Percentiles rank a stretch among this genome's conserved stretches.
Evolutionary conservation across 1,140 invertebrate species (phyloP).

Genomic region (Tetraneura akinire): DNA sequence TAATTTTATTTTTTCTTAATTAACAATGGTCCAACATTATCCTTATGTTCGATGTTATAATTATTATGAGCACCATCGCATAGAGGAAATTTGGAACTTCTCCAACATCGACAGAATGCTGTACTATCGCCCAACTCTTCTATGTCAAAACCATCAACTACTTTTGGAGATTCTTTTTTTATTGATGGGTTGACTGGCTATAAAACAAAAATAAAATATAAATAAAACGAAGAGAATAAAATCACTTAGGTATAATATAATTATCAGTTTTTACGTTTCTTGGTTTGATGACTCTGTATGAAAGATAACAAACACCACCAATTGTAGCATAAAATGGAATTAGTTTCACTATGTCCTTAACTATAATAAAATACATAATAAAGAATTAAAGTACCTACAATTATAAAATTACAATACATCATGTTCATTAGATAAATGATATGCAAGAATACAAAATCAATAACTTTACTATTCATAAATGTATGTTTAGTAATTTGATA

Average conservation of each 20-base stretch:
- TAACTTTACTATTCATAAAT: no score
- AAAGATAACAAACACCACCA: conserved; percentile 73
- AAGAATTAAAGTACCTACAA: conserved; percentile 35
- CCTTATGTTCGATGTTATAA: conserved; percentile 82
- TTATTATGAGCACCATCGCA: conserved; percentile 89
- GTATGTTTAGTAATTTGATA: no score
- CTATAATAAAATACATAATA: conserved; percentile 60
- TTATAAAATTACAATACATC: no score
- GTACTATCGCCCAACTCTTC: conserved; percentile 91
- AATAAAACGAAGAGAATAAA: not conserved
- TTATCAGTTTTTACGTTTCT: conserved; percentile 53
- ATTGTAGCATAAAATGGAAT: conserved; percentile 75
- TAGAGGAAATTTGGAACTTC: conserved; percentile 86
- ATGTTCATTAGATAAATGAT: no score
- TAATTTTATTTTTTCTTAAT: conserved; percentile 61
- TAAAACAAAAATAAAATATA: conserved; percentile 54
- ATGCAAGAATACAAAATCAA: no score
- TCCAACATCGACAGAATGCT: conserved; percentile 92
- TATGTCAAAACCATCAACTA: conserved; percentile 88
- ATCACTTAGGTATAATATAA: no score
- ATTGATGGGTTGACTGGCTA: conserved; percentile 66
- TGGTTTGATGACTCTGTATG: conserved; percentile 74
- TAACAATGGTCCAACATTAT: conserved; percentile 91
- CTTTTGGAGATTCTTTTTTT: conserved; percentile 75
- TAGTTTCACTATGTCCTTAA: conserved; percentile 75